Evolutionary conservation across 2,113 vertebrate species (phyloP).

Genomic region (Conger conger): DNA sequence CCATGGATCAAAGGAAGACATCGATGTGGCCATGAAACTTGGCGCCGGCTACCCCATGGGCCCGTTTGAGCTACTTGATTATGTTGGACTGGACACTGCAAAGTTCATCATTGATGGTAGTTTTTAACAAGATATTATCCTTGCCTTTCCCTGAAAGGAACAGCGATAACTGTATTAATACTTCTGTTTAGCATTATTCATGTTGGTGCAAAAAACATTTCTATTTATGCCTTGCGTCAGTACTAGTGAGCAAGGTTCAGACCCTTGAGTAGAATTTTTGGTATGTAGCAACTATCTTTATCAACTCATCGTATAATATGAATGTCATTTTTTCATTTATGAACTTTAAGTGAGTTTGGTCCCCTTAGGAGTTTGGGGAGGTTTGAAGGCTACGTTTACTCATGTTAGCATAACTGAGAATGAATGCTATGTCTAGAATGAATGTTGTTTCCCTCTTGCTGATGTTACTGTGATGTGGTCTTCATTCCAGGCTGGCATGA

Average conservation of each 20-base stretch:
- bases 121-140: not conserved
- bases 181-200: not conserved
- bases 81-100: conserved; percentile 88
- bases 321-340: no score
- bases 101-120: conserved; percentile 90
- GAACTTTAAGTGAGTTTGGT: no score
- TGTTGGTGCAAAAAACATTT: not conserved
- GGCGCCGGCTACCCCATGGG: conserved; percentile 96
- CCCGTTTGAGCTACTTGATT: conserved; percentile 93
- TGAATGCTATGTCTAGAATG: no score
- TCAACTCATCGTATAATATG: no score
- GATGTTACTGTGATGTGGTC: not conserved
- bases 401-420: no score
- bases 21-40: conserved; percentile 92
- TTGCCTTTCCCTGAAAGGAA: not conserved
- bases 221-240: not conserved
- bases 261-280: not conserved
- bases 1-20: conserved; percentile 95
- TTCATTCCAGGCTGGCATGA: conserved; percentile 79
- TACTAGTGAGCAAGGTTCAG: not conserved
- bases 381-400: no score
- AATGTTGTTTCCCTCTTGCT: not conserved
- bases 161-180: not conserved
- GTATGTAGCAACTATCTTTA: not conserved
- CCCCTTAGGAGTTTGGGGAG: no score